Conservation (phyloP, 2,113 vertebrate genomes). For the Todiramphus saurophagus region DNA sequence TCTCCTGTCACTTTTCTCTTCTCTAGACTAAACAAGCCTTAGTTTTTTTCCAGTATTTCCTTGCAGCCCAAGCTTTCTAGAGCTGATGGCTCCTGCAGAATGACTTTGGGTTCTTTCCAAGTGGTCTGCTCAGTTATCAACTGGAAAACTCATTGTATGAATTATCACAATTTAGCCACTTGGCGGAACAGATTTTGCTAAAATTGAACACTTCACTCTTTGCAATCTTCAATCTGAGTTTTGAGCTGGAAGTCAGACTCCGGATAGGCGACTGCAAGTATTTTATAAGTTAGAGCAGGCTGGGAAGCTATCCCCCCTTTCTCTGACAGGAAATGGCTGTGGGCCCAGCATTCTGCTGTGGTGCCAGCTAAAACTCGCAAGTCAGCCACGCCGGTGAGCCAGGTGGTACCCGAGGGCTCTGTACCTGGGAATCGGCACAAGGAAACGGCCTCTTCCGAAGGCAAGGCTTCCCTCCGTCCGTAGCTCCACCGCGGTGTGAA, state of each 20-base stretch:
- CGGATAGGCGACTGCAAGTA: neutral
- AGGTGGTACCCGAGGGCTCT: neutral
- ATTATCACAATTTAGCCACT: neutral
- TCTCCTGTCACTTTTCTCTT: constrained; percentile 24
- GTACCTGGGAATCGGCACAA: neutral
- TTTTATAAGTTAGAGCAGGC: neutral
- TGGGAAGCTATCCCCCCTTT: neutral
- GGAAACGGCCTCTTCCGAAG: neutral
- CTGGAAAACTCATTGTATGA: constrained; percentile 40
- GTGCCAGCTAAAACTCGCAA: neutral
- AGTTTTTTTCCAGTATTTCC: neutral
- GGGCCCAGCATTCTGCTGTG: neutral
- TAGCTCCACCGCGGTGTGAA: rapidly evolving
- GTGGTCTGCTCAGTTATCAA: neutral
- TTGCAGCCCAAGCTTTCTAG: constrained; percentile 19
- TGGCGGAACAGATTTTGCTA: neutral
- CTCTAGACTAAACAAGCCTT: constrained; percentile 56
- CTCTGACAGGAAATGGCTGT: rapidly evolving
- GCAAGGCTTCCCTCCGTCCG: rapidly evolving
- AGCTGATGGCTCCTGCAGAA: constrained; percentile 20
- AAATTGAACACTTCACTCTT: neutral
- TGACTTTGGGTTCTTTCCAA: constrained; percentile 13
- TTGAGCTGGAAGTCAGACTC: neutral
- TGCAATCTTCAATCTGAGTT: neutral
- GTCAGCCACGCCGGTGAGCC: rapidly evolving